phyloP scores from a whole-genome alignment of 2,113 vertebrate species.

The Syngnathus floridae region DNA sequence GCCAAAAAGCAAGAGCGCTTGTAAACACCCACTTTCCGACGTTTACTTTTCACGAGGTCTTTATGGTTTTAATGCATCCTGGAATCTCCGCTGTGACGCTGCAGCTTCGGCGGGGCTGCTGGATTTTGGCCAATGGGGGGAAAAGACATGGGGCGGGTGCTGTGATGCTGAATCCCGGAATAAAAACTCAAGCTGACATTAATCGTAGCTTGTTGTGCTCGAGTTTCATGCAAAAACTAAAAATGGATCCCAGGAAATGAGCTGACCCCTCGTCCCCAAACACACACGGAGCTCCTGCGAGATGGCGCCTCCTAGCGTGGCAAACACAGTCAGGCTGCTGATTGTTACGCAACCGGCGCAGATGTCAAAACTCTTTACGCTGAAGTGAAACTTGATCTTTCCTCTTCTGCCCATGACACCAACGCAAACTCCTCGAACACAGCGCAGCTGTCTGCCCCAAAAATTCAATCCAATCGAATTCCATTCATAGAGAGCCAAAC shows the following conservation, averaged over 20 bases:
- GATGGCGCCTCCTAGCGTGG: conserved; percentile 48
- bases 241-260: background rate
- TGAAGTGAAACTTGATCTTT: conserved; percentile 33
- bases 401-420: background rate
- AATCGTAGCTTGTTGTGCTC: background rate
- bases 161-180: conserved; percentile 1
- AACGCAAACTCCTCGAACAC: background rate
- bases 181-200: background rate
- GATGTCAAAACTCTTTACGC: conserved; percentile 13
- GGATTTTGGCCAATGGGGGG: background rate
- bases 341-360: conserved; percentile 40
- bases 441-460: background rate
- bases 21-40: background rate
- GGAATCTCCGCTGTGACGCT: background rate
- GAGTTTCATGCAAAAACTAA: background rate
- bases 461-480: background rate
- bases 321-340: conserved; percentile 19
- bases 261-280: background rate
- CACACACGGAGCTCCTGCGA: conserved; percentile 5
- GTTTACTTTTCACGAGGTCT: background rate
- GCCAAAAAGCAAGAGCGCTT: background rate
- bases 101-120: background rate
- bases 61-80: background rate
- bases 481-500: background rate
- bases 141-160: background rate